Evolutionary conservation across 37 sponge, comb jelly and placozoan genomes (phyloP).

Genomic region (Agelas oroides): DNA sequence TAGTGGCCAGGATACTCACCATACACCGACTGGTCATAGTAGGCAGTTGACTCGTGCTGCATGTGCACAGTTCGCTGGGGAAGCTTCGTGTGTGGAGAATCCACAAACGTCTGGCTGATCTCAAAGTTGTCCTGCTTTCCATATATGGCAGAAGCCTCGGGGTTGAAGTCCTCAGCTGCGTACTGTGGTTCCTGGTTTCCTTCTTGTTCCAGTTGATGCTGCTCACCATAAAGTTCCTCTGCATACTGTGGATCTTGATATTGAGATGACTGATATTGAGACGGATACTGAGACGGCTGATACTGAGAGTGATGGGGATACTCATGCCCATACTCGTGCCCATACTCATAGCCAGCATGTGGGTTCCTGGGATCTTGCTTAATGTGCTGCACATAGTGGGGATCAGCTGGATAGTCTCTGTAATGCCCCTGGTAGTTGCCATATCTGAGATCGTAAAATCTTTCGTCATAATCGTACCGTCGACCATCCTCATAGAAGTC

Average conservation of each 20-base stretch:
- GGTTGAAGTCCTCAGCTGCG: neutral
- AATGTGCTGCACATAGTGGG: neutral
- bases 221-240: no score
- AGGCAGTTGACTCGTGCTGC: conserved; percentile 15
- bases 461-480: neutral
- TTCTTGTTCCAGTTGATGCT: no score
- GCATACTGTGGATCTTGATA: no score
- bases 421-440: neutral
- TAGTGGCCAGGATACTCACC: neutral
- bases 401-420: neutral
- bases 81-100: conserved; percentile 8
- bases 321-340: conserved; percentile 10
- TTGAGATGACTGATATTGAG: neutral
- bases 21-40: neutral
- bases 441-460: conserved; percentile 23
- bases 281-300: neutral
- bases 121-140: conserved; percentile 23
- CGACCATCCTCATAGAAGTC: neutral
- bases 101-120: conserved; percentile 9
- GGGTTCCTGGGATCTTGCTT: neutral
- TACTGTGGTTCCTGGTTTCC: neutral
- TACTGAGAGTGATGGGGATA: neutral
- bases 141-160: conserved; percentile 27
- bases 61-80: neutral
- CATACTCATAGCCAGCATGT: neutral